These are phyloP conservation scores for Phaenicophaeus curvirostris DNA, from an alignment of 2,797 vertebrate genomes.

Conservation along the genomic window DNA sequence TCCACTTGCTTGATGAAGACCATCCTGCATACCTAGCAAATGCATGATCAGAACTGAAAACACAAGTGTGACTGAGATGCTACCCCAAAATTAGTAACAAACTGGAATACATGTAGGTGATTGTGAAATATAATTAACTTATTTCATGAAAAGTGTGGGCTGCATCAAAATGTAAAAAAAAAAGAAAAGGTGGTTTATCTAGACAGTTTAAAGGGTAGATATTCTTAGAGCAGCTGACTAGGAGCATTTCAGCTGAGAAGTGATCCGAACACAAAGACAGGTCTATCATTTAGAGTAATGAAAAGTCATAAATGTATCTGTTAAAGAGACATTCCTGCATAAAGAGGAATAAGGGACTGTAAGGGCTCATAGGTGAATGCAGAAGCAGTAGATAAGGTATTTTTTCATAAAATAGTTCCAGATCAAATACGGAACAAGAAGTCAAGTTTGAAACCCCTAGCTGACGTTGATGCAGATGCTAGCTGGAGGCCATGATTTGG, in stretches of 20 bases:
- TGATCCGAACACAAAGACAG: neutral
- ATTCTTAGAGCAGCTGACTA: neutral
- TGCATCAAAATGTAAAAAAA: too few relatives aligned
- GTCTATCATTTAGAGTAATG: conserved; percentile 19
- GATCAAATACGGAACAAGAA: neutral
- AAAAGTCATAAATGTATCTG: conserved; percentile 1
- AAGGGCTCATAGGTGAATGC: neutral
- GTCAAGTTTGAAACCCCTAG: neutral
- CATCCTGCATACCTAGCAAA: neutral
- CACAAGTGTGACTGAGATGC: neutral
- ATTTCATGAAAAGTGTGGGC: neutral
- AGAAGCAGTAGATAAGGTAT: neutral
- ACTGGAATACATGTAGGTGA: neutral
- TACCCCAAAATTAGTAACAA: neutral
- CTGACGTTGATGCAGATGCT: neutral
- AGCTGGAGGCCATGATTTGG: neutral
- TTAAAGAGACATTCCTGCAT: neutral
- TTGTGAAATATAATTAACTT: neutral
- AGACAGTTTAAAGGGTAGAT: neutral
- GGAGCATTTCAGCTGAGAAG: neutral
- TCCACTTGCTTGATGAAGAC: neutral
- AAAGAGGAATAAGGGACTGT: neutral
- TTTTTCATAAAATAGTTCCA: neutral
- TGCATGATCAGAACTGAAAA: neutral
- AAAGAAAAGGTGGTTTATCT: neutral